Evolutionary conservation across 1,140 invertebrate genomes (phyloP).

Genomic region (Plutomurus gul): DNA sequence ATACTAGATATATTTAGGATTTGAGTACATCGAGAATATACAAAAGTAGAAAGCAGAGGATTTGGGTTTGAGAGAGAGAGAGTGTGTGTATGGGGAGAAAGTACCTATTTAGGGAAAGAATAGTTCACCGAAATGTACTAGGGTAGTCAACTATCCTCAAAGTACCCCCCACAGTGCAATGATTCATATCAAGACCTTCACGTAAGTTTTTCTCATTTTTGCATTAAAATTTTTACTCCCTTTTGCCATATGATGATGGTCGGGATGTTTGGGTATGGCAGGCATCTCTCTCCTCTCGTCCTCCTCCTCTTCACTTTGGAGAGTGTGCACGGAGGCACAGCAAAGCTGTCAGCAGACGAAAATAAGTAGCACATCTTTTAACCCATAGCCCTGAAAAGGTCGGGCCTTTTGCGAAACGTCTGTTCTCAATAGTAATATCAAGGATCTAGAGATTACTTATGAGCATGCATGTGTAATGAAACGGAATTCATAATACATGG

Average conservation of each 20-base stretch:
- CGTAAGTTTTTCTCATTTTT: conserved; percentile 23
- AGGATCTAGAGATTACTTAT: conserved; percentile 19
- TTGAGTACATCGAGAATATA: no score
- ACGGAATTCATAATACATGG: conserved; percentile 20
- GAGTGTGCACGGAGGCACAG: conserved; percentile 14
- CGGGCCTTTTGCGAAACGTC: conserved; percentile 10
- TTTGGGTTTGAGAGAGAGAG: neutral
- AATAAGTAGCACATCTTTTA: conserved; percentile 25
- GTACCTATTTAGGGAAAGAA: neutral
- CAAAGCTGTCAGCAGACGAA: conserved; percentile 13
- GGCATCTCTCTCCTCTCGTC: neutral
- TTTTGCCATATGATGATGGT: conserved; percentile 4
- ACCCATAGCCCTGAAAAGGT: conserved; percentile 22
- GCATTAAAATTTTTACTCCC: neutral
- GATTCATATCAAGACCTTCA: conserved; percentile 35
- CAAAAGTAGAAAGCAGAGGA: no score
- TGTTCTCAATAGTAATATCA: conserved; percentile 7
- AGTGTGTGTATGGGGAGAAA: neutral
- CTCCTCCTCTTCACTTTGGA: neutral
- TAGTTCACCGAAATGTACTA: neutral
- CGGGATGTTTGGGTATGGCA: neutral
- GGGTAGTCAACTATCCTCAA: conserved; percentile 28
- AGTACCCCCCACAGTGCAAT: conserved; percentile 32
- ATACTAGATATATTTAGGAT: no score
- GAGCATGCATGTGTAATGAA: conserved; percentile 12